Conservation (phyloP, 2,797 vertebrate species). For the Steatocranus sp. region DNA sequence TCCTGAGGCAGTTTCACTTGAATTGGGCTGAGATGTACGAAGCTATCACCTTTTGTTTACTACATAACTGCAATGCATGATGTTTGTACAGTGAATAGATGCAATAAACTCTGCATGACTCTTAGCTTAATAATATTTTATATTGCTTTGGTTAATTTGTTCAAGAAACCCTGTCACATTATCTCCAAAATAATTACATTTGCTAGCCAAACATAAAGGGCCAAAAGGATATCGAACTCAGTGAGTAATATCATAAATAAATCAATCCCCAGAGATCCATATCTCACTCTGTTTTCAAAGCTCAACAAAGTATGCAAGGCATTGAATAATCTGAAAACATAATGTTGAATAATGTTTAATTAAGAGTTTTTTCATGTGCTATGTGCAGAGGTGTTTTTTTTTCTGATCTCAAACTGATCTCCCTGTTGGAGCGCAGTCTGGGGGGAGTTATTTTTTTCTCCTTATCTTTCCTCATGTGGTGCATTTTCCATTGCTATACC, state of each 20-base stretch:
- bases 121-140: neutral
- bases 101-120: neutral
- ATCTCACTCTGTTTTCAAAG: neutral
- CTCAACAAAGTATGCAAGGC: neutral
- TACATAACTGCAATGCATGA: neutral
- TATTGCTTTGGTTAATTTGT: neutral
- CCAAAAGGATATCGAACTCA: constrained; percentile 5
- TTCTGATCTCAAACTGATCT: too few relatives aligned
- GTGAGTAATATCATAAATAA: neutral
- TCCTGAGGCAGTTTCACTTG: neutral
- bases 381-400: too few relatives aligned
- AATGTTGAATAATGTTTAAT: neutral
- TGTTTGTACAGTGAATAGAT: neutral
- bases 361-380: too few relatives aligned
- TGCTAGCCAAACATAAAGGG: neutral
- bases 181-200: neutral
- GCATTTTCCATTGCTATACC: too few relatives aligned
- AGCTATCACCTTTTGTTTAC: neutral
- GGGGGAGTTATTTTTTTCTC: too few relatives aligned
- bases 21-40: neutral
- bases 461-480: too few relatives aligned
- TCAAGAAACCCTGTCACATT: neutral
- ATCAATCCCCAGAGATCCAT: neutral
- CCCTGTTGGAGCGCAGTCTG: too few relatives aligned
- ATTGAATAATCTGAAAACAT: constrained; percentile 12